phyloP scores from a whole-genome alignment of 2,113 vertebrate genomes.

The Eleginops maclovinus region DNA sequence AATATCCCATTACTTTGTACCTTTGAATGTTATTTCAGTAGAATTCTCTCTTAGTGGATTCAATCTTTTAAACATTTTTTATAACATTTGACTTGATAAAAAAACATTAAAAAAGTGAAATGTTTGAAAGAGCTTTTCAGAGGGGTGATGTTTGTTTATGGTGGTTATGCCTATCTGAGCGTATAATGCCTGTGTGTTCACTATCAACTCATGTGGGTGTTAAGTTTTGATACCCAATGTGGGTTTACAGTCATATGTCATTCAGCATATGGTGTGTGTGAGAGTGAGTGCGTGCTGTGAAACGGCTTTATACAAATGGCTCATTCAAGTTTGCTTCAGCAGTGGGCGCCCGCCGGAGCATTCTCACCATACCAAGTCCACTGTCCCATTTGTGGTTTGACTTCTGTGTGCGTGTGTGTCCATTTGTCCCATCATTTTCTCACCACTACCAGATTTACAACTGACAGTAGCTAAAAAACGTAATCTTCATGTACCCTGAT shows the following conservation, averaged over 20 bases:
- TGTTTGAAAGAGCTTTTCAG: neutral
- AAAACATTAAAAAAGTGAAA: neutral
- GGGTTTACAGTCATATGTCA: conserved; percentile 53
- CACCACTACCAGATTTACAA: conserved; percentile 45
- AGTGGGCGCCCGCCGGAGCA: conserved; percentile 68
- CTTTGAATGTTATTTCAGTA: neutral
- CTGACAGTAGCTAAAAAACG: conserved; percentile 62
- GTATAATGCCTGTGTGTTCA: conserved; percentile 47
- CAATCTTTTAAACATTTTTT: neutral
- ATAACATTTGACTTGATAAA: neutral
- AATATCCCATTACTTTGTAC: neutral
- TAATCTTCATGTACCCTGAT: conserved; percentile 39
- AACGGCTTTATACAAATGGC: conserved; percentile 74
- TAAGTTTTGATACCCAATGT: conserved; percentile 62
- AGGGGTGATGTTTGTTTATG: conserved; percentile 23
- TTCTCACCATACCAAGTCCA: conserved; percentile 73
- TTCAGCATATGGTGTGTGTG: conserved; percentile 48
- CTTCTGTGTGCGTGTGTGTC: conserved; percentile 30
- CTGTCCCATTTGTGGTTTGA: conserved; percentile 44
- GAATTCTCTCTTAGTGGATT: neutral
- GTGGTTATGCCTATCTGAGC: conserved; percentile 9
- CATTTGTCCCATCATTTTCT: conserved; percentile 62
- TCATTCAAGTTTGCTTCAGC: conserved; percentile 71
- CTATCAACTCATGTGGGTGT: conserved; percentile 46
- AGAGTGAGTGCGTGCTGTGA: conserved; percentile 32